Base-by-base conservation (phyloP, 2,113 vertebrate species). In the Felis chaus region DNA sequence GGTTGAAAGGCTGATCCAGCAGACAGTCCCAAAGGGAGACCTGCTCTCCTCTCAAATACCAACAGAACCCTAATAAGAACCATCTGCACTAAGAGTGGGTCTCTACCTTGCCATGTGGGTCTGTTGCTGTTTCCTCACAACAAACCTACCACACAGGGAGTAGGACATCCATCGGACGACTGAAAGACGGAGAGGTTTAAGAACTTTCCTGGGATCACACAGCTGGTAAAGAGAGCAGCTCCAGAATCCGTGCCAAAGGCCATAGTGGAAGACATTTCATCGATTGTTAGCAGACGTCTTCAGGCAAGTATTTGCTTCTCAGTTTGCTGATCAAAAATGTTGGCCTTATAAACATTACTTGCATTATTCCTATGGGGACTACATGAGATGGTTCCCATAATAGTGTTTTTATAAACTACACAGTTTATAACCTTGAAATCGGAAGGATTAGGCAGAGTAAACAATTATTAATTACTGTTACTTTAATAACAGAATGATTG, bases 41-140 rank as follows among this genome's bases (percentile, higher is more conserved):
- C 15, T 18, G 2, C 16, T 66, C 7, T 23, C 41, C 31, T 61
- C 50, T 84, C 48, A 16, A 5, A 48, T 11, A 18, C 31, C 25
- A 19, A 33, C 31, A 63, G n/a, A 68, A 29, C 66, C n/a, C 45
- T 83, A 53, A 25, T 10, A n/a, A 13, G 9, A 82, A 65, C 14
- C 7, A 1, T 4, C 12, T 18, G 27, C 45, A 41, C 4, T 80
- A 31, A 69, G 31, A 21, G 0, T 76, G 16, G 1, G 5, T 31
- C 2, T 55, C 83, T 23, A 33, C 11, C 55, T 95, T 88, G 0
- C 18, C 4, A 36, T 12, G 18, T 4, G 39, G 31, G 7, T 86
- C 45, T 57, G 36, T 41, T 71, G 57, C 91, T 16, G 1, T 41
- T 79, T 93, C 45, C 15, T 85, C 14, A 66, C 1, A 6, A 4